Percentiles rank a stretch among this genome's conserved stretches.
Evolutionary conservation across 2,888 invertebrate species (phyloP).

Genomic region (Protophormia terraenovae): DNA sequence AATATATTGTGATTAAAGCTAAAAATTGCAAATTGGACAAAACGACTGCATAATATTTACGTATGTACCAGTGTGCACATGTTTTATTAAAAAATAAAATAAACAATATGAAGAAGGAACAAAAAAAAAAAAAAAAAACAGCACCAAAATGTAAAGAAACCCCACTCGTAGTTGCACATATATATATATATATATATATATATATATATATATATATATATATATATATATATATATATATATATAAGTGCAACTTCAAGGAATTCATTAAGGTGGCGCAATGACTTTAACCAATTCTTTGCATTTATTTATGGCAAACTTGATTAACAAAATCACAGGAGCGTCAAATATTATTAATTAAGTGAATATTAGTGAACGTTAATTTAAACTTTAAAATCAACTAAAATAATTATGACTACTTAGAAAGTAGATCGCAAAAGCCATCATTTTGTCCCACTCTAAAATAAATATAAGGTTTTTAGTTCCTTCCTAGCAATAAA

Average conservation of each 20-base stretch:
- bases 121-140: neutral
- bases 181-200: neutral
- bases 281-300: slow-evolving; percentile 46
- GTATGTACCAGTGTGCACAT: neutral
- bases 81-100: slow-evolving; percentile 27
- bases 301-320: slow-evolving; percentile 47
- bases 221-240: too few species aligned
- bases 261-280: slow-evolving; percentile 63
- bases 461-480: too few species aligned
- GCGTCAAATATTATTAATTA: too few species aligned
- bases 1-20: slow-evolving; percentile 51
- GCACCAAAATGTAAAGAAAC: neutral
- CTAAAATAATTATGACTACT: too few species aligned
- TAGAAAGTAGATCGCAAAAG: too few species aligned
- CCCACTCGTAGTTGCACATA: neutral
- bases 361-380: too few species aligned
- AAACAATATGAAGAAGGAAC: neutral
- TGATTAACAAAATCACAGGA: slow-evolving; percentile 23
- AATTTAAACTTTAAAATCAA: too few species aligned
- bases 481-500: too few species aligned
- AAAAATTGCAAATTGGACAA: slow-evolving; percentile 62
- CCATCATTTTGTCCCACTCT: too few species aligned
- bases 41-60: slow-evolving; percentile 28
- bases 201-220: neutral
- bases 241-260: slow-evolving; percentile 56